Evolutionary conservation across 2,113 vertebrate species (phyloP).

Genomic region (Laterallus jamaicensis): DNA sequence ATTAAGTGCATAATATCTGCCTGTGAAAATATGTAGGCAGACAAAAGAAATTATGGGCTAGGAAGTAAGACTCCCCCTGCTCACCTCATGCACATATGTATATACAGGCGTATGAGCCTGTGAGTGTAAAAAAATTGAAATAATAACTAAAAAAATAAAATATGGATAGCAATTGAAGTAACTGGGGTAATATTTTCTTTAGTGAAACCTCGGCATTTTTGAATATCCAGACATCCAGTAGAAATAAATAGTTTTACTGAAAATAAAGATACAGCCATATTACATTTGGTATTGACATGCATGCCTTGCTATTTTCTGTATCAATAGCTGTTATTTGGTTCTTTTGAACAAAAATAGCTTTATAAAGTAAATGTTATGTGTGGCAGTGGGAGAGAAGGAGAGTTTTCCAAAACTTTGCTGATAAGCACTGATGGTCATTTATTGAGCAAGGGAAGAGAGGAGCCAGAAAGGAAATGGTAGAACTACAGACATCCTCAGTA

Average conservation of each 20-base stretch:
- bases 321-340: background rate
- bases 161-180: background rate
- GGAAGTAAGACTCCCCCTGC: fast-evolving
- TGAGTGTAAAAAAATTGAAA: background rate
- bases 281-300: background rate
- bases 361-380: background rate
- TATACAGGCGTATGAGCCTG: background rate
- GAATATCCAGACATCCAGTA: background rate
- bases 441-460: background rate
- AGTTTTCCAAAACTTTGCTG: background rate
- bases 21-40: background rate
- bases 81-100: background rate
- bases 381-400: background rate
- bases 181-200: background rate
- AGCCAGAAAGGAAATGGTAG: background rate
- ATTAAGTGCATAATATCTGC: background rate
- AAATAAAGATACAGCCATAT: background rate
- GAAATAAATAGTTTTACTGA: background rate
- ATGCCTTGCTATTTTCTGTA: background rate
- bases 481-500: background rate
- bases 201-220: background rate
- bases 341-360: background rate
- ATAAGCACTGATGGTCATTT: background rate
- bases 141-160: background rate
- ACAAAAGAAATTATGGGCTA: background rate